Percentiles rank a stretch among this genome's conserved stretches.
These are phyloP conservation scores for Noctua fimbriata DNA, from an alignment of 2,888 invertebrate genomes.

Conservation along the genomic window DNA sequence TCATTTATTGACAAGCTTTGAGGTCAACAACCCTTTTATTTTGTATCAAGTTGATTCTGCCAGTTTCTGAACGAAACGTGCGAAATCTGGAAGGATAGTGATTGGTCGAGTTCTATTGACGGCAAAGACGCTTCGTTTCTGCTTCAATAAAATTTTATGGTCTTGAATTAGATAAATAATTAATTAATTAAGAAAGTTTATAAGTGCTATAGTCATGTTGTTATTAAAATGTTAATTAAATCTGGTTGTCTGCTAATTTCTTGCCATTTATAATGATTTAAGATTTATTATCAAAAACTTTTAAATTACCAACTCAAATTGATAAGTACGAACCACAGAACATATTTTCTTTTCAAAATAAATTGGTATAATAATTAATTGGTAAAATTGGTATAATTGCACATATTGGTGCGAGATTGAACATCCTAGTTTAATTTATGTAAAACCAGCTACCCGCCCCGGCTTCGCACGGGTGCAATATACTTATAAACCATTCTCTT, in stretches of 20 bases:
- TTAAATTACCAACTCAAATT: neutral
- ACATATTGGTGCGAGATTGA: neutral
- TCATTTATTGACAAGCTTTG: conserved; percentile 63
- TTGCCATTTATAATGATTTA: neutral
- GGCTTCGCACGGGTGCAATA: too few species aligned
- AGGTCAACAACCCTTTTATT: conserved; percentile 56
- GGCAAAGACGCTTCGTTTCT: neutral
- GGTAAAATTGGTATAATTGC: neutral
- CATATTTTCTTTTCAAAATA: neutral
- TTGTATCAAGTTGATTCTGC: conserved; percentile 15
- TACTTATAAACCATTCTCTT: too few species aligned
- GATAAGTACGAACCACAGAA: neutral
- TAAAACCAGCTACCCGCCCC: too few species aligned
- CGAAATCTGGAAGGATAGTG: conserved; percentile 15
- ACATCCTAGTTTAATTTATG: neutral
- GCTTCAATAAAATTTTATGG: conserved; percentile 3
- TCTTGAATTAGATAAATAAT: conserved; percentile 2
- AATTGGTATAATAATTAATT: too few species aligned
- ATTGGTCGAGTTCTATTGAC: neutral
- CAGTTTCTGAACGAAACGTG: conserved; percentile 20
- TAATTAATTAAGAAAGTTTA: conserved; percentile 9
- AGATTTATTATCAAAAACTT: neutral
- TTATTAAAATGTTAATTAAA: conserved; percentile 11
- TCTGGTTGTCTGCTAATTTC: neutral
- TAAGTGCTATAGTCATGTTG: conserved; percentile 6